phyloP scores from a whole-genome alignment of 2,888 invertebrate species.

The Choristoneura rosaceana region DNA sequence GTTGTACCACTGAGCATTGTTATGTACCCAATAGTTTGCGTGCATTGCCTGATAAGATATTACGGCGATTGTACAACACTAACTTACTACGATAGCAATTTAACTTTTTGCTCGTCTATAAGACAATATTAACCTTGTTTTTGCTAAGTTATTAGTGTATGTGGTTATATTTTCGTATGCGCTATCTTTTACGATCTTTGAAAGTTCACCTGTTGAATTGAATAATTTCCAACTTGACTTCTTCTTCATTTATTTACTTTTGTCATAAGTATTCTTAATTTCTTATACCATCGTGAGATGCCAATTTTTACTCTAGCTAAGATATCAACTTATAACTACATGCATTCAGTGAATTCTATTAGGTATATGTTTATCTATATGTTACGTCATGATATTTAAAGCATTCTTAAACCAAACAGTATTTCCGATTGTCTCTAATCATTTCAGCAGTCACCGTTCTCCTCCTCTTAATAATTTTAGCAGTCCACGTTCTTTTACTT shows the following conservation, averaged over 20 bases:
- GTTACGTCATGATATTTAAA: too few species aligned
- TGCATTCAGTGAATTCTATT: too few species aligned
- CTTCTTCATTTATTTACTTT: not conserved
- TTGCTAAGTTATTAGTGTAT: conserved; percentile 12
- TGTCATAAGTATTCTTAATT: too few species aligned
- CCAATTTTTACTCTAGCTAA: too few species aligned
- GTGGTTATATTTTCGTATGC: not conserved
- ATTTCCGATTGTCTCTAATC: too few species aligned
- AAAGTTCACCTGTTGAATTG: conserved; percentile 5
- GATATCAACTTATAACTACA: too few species aligned
- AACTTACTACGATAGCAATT: conserved; percentile 28
- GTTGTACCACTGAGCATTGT: conserved; percentile 62
- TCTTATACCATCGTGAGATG: too few species aligned
- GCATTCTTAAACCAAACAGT: too few species aligned
- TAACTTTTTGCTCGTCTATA: conserved; percentile 35
- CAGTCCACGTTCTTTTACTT: too few species aligned
- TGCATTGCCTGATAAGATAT: conserved; percentile 40
- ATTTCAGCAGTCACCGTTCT: too few species aligned
- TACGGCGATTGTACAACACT: conserved; percentile 27
- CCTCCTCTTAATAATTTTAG: too few species aligned
- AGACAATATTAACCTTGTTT: conserved; percentile 37
- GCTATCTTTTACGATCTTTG: conserved; percentile 19
- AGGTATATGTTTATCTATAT: too few species aligned
- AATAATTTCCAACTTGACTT: not conserved
- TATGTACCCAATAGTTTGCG: conserved; percentile 37